These are phyloP conservation scores for Percina caprodes DNA, from an alignment of 2,113 vertebrate genomes.

Conservation along the genomic window DNA sequence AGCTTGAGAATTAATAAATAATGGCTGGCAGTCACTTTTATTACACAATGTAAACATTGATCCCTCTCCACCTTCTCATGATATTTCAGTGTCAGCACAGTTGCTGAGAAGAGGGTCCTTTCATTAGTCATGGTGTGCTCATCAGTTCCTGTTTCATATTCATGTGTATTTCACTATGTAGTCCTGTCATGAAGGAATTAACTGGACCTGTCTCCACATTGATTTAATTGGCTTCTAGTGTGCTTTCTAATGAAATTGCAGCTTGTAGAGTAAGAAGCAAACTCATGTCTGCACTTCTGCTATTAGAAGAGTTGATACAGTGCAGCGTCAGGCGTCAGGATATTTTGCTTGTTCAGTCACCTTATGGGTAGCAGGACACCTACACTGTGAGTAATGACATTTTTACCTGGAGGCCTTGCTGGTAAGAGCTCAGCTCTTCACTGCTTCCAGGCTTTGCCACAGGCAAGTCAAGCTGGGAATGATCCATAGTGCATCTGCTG, in stretches of 20 bases:
- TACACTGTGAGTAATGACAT: constrained; percentile 68
- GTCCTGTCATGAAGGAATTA: constrained; percentile 32
- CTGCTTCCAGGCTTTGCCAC: constrained; percentile 52
- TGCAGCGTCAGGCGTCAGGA: constrained; percentile 19
- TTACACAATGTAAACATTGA: constrained; percentile 56
- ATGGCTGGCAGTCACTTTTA: constrained; percentile 43
- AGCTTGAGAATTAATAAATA: constrained; percentile 61
- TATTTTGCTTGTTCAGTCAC: constrained; percentile 25
- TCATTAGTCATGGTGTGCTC: constrained; percentile 54
- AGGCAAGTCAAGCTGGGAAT: constrained; percentile 31
- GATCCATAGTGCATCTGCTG: constrained; percentile 36
- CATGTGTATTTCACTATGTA: constrained; percentile 27
- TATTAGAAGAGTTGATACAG: constrained; percentile 13
- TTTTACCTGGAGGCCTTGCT: constrained; percentile 55
- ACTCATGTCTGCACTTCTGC: constrained; percentile 24
- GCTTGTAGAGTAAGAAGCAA: constrained; percentile 25
- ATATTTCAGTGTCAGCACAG: constrained; percentile 32
- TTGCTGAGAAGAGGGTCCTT: constrained; percentile 15
- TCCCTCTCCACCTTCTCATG: background rate
- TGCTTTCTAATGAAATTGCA: constrained; percentile 54
- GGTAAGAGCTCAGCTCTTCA: constrained; percentile 52
- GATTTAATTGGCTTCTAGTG: constrained; percentile 57
- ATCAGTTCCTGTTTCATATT: constrained; percentile 45
- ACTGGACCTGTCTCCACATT: constrained; percentile 40
- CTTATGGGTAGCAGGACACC: constrained; percentile 51